A percentile compares a stretch with the other conserved stretches of the same genome.
Evolutionary conservation across 2,888 invertebrate species (phyloP).

Genomic region (Autographa pulchrina): DNA sequence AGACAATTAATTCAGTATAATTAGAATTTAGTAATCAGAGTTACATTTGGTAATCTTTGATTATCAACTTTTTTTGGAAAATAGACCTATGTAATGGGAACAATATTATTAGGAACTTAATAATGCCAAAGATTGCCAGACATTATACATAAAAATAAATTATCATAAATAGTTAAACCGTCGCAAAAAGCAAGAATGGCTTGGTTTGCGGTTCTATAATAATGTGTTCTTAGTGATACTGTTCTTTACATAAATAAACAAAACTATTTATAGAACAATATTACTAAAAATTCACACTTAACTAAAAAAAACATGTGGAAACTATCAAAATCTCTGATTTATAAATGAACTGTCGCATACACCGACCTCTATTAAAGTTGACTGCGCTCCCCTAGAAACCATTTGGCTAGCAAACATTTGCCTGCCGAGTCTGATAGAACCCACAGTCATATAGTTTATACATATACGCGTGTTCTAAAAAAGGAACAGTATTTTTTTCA

Average conservation of each 20-base stretch:
- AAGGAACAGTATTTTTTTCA: conserved; percentile 25
- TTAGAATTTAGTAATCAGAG: neutral
- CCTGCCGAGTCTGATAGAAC: conserved; percentile 28
- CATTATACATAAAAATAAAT: too few relatives aligned
- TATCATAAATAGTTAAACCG: too few relatives aligned
- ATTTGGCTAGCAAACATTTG: conserved; percentile 56
- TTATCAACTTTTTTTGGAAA: neutral
- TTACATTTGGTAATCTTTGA: neutral
- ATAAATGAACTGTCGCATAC: conserved; percentile 47
- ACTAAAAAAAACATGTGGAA: conserved; percentile 14
- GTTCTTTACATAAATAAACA: too few relatives aligned
- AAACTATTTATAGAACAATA: neutral
- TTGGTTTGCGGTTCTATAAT: too few relatives aligned
- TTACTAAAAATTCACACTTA: neutral
- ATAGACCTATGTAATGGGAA: too few relatives aligned
- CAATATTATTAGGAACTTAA: too few relatives aligned
- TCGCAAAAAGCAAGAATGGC: too few relatives aligned
- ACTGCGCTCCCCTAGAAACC: conserved; percentile 42
- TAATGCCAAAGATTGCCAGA: too few relatives aligned
- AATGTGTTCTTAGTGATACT: too few relatives aligned
- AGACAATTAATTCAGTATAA: neutral
- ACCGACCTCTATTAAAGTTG: conserved; percentile 27
- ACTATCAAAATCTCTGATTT: conserved; percentile 39
- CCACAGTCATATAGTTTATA: conserved; percentile 10
- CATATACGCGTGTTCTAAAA: conserved; percentile 6